Percentiles rank a stretch among this genome's conserved stretches.
Conservation (phyloP, 2,113 vertebrate species). For the Microcebus jonahi region DNA sequence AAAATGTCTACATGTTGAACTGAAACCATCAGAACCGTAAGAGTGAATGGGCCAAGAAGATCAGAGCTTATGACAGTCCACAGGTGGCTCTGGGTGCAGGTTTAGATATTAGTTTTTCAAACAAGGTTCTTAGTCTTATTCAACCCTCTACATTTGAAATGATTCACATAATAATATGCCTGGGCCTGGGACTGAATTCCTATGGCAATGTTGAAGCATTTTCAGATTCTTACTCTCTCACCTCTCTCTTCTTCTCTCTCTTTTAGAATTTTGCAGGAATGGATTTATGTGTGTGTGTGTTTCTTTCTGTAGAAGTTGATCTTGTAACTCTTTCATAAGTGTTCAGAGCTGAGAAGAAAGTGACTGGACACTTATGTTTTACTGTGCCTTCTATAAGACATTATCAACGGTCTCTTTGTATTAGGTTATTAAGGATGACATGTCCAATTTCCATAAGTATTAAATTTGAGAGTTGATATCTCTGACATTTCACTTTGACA, state of each 20-base stretch:
- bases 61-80: neutral
- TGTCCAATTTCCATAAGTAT: too few relatives aligned
- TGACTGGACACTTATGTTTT: neutral
- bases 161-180: neutral
- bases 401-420: neutral
- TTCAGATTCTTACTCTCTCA: neutral
- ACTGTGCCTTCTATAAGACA: neutral
- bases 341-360: neutral
- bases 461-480: too few relatives aligned
- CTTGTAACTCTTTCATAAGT: neutral
- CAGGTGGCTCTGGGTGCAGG: neutral
- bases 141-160: neutral
- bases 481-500: neutral
- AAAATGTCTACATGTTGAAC: slow-evolving; percentile 73
- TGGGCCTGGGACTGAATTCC: slow-evolving; percentile 30
- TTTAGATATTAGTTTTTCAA: neutral
- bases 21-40: slow-evolving; percentile 58
- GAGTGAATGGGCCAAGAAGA: slow-evolving; percentile 52
- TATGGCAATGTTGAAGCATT: neutral
- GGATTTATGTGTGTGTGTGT: neutral
- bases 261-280: slow-evolving; percentile 36
- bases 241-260: neutral
- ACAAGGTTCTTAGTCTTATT: neutral
- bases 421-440: neutral
- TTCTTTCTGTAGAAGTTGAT: neutral